Base-by-base conservation (phyloP, 2,797 vertebrate genomes). In the Saguinus oedipus region DNA sequence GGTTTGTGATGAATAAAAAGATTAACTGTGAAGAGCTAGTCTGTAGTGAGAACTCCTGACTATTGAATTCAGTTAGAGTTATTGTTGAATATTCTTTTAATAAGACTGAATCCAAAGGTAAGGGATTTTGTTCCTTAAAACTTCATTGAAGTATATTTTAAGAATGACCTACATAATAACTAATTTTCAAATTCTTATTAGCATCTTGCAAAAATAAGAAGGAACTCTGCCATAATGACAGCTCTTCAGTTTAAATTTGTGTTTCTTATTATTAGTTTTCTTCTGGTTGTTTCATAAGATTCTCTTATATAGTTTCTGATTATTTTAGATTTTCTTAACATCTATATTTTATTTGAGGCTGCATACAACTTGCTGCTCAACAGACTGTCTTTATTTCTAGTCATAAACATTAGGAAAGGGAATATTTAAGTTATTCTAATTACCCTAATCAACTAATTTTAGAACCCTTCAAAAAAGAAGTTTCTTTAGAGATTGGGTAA, bases 1-100 rank as follows among this genome's bases (percentile, higher is more conserved):
- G 64, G 26, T 93, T 98, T 98, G 64, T 97, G 94, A 83, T 39
- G 90, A 98, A 96, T 97, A 82, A 96, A 97, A 76, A 97, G 97
- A 98, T 30, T 94, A 95, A 96, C 79, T 42, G 46, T 90, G 89
- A 94, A 96, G 95, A 93, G 64, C 61, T 83, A 55, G 36, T 94
- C 96, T 97, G 97, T 74, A 95, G 59, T 64, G 70, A 97, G 57
- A 98, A 93, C 5, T 55, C 10, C 59, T 97, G 75, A 68, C 76
- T 96, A 95, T 55, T 93, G 15, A 96, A 96, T 97, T 98, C 92
- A 92, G 97, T 97, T 95, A 89, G 81, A 95, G 36, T 95, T 92
- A 94, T 79, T 98, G 83, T 97, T 97, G 88, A 85, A 33, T 50
- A 79, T 97, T 97, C 39, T 94, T 72, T 95, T 87, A 50, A 94